phyloP scores from a whole-genome alignment of 2,888 invertebrate genomes.

The Eristalis pertinax region DNA sequence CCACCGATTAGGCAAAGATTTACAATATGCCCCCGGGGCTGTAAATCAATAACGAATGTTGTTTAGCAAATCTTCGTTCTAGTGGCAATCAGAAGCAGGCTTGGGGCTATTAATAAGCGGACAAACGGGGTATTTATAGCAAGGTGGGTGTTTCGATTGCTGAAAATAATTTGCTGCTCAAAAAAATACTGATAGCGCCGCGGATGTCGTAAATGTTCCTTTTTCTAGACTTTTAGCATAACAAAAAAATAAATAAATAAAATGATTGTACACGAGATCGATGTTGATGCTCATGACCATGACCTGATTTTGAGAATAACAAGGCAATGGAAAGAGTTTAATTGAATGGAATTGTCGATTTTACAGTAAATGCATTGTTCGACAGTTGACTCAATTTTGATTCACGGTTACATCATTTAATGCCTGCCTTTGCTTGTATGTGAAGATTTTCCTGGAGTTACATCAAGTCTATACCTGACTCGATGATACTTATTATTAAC shows the following conservation, averaged over 20 bases:
- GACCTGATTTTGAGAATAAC: too few species aligned
- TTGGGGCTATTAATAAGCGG: slow-evolving; percentile 26
- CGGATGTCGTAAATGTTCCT: not conserved
- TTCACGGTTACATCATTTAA: too few species aligned
- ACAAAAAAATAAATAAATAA: not conserved
- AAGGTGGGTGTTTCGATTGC: not conserved
- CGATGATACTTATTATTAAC: too few species aligned
- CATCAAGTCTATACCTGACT: too few species aligned
- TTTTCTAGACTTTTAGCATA: not conserved
- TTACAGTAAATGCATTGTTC: too few species aligned
- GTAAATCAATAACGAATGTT: slow-evolving; percentile 40
- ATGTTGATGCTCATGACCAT: too few species aligned
- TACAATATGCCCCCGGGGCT: slow-evolving; percentile 34
- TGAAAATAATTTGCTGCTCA: not conserved
- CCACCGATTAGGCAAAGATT: slow-evolving; percentile 38
- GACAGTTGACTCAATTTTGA: too few species aligned
- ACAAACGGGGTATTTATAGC: slow-evolving; percentile 10
- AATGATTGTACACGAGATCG: too few species aligned
- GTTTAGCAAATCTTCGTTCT: not conserved
- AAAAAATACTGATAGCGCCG: not conserved
- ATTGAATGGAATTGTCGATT: too few species aligned
- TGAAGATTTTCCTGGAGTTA: too few species aligned
- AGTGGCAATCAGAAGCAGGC: not conserved
- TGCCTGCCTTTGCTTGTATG: too few species aligned
- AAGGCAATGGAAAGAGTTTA: too few species aligned